phyloP scores from a whole-genome alignment of 92 coral and sea anemone species.

The Bergia sp. region DNA sequence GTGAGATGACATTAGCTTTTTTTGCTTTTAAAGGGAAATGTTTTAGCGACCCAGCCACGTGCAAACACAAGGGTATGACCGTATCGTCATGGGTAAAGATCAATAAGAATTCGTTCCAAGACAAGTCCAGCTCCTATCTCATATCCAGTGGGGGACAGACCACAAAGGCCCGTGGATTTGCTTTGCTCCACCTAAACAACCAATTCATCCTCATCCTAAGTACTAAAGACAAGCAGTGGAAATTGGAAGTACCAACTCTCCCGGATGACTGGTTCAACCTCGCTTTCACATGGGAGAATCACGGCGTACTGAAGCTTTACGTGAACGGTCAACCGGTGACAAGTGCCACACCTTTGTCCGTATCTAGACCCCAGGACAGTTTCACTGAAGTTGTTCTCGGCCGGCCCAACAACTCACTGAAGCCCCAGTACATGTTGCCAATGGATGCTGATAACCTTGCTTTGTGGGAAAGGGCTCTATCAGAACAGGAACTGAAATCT shows the following conservation, averaged over 20 bases:
- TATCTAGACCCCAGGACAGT: conserved; percentile 66
- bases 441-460: conserved; percentile 64
- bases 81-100: conserved; percentile 75
- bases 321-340: conserved; percentile 73
- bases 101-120: conserved; percentile 51
- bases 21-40: conserved; percentile 57
- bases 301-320: conserved; percentile 68
- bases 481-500: conserved; percentile 61
- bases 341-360: conserved; percentile 54
- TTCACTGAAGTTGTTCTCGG: conserved; percentile 77
- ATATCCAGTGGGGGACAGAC: conserved; percentile 91
- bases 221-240: conserved; percentile 80
- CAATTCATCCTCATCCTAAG: conserved; percentile 77
- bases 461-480: conserved; percentile 76
- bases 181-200: conserved; percentile 66
- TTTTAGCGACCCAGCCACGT: conserved; percentile 84
- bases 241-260: conserved; percentile 66
- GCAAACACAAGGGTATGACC: conserved; percentile 76
- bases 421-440: conserved; percentile 65
- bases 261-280: conserved; percentile 90
- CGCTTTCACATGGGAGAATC: conserved; percentile 82
- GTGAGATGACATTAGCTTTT: neutral
- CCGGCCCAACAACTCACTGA: conserved; percentile 81
- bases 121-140: conserved; percentile 73
- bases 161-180: conserved; percentile 86